Evolutionary conservation across 2,888 invertebrate species (phyloP).

Genomic region (Ophion ellenae): DNA sequence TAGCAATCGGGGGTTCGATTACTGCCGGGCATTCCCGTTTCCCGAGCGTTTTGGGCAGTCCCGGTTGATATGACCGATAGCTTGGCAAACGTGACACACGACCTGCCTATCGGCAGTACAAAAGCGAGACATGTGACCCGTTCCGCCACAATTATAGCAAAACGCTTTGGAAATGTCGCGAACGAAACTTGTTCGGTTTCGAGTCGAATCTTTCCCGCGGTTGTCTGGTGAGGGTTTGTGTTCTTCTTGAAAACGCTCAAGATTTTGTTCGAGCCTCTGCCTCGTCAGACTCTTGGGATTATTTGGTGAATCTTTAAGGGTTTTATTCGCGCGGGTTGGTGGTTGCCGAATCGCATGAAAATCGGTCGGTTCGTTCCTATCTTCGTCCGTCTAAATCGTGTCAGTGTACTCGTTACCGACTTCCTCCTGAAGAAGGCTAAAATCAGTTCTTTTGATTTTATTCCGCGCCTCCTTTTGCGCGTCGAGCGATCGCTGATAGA

Average conservation of each 20-base stretch:
- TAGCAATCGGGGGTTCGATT: too few species aligned
- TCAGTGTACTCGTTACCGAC: neutral
- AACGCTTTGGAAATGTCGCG: too few species aligned
- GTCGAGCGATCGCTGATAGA: too few species aligned
- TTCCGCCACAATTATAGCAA: too few species aligned
- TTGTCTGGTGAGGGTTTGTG: neutral
- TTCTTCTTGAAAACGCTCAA: neutral
- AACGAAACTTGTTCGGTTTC: constrained; percentile 22
- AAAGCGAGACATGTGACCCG: constrained; percentile 36
- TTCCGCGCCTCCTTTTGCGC: too few species aligned
- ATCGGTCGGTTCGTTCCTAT: neutral
- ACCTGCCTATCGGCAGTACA: constrained; percentile 50
- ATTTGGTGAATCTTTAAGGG: neutral
- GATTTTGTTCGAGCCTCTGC: neutral
- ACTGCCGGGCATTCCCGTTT: too few species aligned
- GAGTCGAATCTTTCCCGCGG: neutral
- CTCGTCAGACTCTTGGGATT: neutral
- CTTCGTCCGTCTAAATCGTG: neutral
- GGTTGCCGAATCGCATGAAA: neutral
- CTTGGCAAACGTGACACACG: constrained; percentile 34
- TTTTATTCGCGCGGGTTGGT: neutral
- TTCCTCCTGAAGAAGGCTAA: too few species aligned
- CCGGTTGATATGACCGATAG: constrained; percentile 40
- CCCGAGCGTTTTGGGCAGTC: neutral
- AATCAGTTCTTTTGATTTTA: too few species aligned